Evolutionary conservation across 2,113 vertebrate genomes (phyloP), one percentile per base, ranked within the genome.

Genomic region (Cyphomyrus plagiostoma): DNA sequence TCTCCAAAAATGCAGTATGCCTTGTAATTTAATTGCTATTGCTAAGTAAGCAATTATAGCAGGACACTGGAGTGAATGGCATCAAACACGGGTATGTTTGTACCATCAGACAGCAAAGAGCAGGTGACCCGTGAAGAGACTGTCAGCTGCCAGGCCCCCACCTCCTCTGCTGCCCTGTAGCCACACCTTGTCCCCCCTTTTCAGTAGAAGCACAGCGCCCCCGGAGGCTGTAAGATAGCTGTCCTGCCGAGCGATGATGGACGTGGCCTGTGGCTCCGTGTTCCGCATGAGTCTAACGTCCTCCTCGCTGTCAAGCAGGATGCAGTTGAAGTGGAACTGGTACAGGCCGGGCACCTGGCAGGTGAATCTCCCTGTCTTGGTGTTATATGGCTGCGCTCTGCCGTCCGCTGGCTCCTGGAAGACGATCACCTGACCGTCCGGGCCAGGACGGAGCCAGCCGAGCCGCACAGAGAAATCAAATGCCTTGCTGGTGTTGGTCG

Each of bases 371-470:
- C 95, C 95, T 0, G 88, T 94, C 0, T 10, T 11, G 3, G 5
- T 46, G 90, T 94, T 2, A 17, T 93, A 95, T 89, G 89, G 88
- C 4, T 91, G 66, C 89, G 93, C 94, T 9, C 53, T 89, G 0
- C 95, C 94, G 91, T 94, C 95, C 89, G 94, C 90, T 17, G 90
- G 88, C 0, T 93, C 42, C 0, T 0, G 7, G 91, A 95, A 95
- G 48, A 2, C 0, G 2, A 95, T 91, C 6, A 93, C 89, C 13
- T 0, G 0, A 1, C 26, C 58, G 0, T 80, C 74, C 17, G 89
- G 0, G 7, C 2, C 2, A n/a, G 91, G 92, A 62, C 15, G 15
- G 89, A 89, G 88, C 49, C 88, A 91, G 17, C 93, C 94, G 0
- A 95, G 89, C 8, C 83, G 86, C 7, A 94, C 30, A 5, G 92